These are phyloP conservation scores for Xyliphius kryptos DNA, from an alignment of 2,113 vertebrate genomes.

Conservation along the genomic window DNA sequence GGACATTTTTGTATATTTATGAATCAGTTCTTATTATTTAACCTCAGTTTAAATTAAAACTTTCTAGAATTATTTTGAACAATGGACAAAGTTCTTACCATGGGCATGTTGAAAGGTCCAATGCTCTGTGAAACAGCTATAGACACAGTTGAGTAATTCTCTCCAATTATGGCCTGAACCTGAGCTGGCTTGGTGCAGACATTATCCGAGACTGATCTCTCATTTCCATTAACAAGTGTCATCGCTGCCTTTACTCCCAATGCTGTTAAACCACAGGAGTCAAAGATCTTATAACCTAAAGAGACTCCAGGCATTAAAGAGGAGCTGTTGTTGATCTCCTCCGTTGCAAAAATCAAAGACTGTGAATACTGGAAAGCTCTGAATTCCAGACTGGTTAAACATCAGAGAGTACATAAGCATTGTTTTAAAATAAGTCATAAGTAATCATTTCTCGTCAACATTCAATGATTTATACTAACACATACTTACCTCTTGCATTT, in stretches of 20 bases:
- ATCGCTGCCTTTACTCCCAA: slow-evolving; percentile 50
- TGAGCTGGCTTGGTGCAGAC: slow-evolving; percentile 48
- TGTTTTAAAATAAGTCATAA: not conserved
- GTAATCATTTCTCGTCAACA: not conserved
- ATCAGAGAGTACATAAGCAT: not conserved
- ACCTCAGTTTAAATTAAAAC: not conserved
- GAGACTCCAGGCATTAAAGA: slow-evolving; percentile 56
- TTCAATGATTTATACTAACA: not conserved
- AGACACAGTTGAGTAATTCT: slow-evolving; percentile 54
- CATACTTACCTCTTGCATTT: slow-evolving; percentile 17
- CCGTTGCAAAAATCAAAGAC: slow-evolving; percentile 62
- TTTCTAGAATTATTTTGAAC: no score
- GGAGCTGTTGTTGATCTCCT: slow-evolving; percentile 65
- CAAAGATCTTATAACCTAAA: slow-evolving; percentile 62
- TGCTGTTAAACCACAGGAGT: slow-evolving; percentile 54
- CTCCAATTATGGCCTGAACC: slow-evolving; percentile 60
- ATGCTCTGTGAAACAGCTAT: slow-evolving; percentile 55
- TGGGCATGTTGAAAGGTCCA: slow-evolving; percentile 57
- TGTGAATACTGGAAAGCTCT: slow-evolving; percentile 60
- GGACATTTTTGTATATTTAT: slow-evolving; percentile 21
- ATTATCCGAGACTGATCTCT: slow-evolving; percentile 23
- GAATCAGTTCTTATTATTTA: not conserved
- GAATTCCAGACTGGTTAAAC: slow-evolving; percentile 54
- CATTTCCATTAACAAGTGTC: slow-evolving; percentile 51
- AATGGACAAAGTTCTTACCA: slow-evolving; percentile 43